phyloP scores from a whole-genome alignment of 2,888 invertebrate species.

The Nycteola revayana region DNA sequence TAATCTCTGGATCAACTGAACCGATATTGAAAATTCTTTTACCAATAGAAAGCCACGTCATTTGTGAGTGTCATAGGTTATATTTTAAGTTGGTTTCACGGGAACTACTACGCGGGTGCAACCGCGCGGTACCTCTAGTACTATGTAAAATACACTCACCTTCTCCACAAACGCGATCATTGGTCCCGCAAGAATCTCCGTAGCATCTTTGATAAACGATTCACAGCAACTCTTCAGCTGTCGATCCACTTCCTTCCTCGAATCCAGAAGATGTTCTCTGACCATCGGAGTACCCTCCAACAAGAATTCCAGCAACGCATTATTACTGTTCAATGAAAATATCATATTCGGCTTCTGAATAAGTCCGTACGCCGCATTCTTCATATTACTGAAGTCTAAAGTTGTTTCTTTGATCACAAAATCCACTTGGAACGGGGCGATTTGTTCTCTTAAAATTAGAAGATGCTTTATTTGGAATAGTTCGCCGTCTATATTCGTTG shows the following conservation, averaged over 20 bases:
- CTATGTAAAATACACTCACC: too few species aligned
- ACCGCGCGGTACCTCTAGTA: too few species aligned
- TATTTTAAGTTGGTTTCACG: too few species aligned
- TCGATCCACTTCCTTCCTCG: slow-evolving; percentile 97
- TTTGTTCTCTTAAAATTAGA: slow-evolving; percentile 97
- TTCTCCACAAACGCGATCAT: slow-evolving; percentile 88
- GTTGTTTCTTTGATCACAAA: slow-evolving; percentile 96
- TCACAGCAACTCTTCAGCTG: slow-evolving; percentile 96
- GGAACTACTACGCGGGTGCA: too few species aligned
- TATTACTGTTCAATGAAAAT: slow-evolving; percentile 93
- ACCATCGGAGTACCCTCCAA: slow-evolving; percentile 97
- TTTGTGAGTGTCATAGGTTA: too few species aligned
- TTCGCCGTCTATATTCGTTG: slow-evolving; percentile 94
- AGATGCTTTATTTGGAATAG: slow-evolving; percentile 99
- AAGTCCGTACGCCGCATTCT: slow-evolving; percentile 90
- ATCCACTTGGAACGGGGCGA: slow-evolving; percentile 98
- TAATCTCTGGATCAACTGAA: too few species aligned
- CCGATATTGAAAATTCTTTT: too few species aligned
- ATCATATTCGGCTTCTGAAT: slow-evolving; percentile 91
- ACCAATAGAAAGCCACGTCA: too few species aligned
- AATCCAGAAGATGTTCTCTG: slow-evolving; percentile 95
- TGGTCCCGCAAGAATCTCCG: slow-evolving; percentile 88
- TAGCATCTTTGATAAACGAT: slow-evolving; percentile 90
- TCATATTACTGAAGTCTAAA: slow-evolving; percentile 96
- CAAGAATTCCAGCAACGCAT: slow-evolving; percentile 95